Evolutionary conservation across 1,140 invertebrate species (phyloP).

Genomic region (Aradophagus sp.): DNA sequence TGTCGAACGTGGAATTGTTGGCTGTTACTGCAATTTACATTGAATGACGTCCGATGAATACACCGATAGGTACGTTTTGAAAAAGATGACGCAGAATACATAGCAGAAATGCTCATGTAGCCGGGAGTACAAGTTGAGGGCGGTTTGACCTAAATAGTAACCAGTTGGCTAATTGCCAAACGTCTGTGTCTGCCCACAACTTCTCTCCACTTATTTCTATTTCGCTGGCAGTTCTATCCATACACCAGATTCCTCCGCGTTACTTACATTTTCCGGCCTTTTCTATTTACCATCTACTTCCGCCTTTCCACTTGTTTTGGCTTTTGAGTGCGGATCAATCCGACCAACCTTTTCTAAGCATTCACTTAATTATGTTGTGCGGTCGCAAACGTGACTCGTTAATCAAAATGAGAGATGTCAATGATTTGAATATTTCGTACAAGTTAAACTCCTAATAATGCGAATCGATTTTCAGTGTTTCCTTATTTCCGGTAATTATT

Average conservation of each 20-base stretch:
- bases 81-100: constrained; percentile 40
- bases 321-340: constrained; percentile 3
- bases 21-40: constrained; percentile 40
- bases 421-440: too few relatives aligned
- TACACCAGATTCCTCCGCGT: constrained; percentile 40
- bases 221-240: constrained; percentile 32
- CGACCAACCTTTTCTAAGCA: neutral
- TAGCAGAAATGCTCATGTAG: constrained; percentile 42
- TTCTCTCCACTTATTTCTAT: constrained; percentile 43
- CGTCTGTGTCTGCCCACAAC: constrained; percentile 60
- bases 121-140: constrained; percentile 19
- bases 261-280: constrained; percentile 41
- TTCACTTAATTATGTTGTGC: constrained; percentile 20
- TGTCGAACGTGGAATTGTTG: constrained; percentile 25
- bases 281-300: constrained; percentile 16
- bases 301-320: constrained; percentile 19
- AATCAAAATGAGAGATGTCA: too few relatives aligned
- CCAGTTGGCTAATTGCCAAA: constrained; percentile 65
- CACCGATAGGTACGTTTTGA: constrained; percentile 25
- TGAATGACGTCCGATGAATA: constrained; percentile 41
- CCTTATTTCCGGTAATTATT: too few relatives aligned
- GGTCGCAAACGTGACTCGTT: neutral
- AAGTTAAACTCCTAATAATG: too few relatives aligned
- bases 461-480: too few relatives aligned
- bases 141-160: constrained; percentile 67